phyloP scores from a whole-genome alignment of 2,113 vertebrate species.

The Gallinago media region DNA sequence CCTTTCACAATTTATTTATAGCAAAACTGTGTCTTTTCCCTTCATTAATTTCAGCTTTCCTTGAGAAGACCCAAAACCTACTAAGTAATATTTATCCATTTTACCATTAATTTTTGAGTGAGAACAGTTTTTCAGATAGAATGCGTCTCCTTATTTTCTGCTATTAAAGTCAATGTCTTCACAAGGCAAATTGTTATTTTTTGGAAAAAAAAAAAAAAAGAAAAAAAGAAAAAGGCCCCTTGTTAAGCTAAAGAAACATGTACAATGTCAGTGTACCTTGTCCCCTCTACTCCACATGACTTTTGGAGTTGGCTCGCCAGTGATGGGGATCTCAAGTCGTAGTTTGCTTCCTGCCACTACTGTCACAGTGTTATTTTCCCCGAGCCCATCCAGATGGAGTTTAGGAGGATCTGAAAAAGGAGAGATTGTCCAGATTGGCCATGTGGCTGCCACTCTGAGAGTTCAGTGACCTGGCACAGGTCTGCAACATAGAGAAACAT shows the following conservation, averaged over 20 bases:
- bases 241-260: not conserved
- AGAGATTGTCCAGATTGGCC: not conserved
- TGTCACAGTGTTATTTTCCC: constrained; percentile 89
- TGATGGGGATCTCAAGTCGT: constrained; percentile 93
- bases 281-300: constrained; percentile 95
- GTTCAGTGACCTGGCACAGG: not conserved
- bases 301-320: constrained; percentile 92
- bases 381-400: constrained; percentile 90
- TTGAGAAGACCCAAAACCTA: not conserved
- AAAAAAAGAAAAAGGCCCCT: not conserved
- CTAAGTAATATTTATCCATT: not conserved
- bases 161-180: not conserved
- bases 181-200: not conserved
- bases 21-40: not conserved
- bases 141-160: not conserved
- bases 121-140: not conserved
- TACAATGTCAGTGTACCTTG: constrained; percentile 78
- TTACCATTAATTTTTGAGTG: not conserved
- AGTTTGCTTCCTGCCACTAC: constrained; percentile 95
- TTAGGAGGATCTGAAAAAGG: constrained; percentile 89
- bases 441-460: not conserved
- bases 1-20: not conserved
- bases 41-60: not conserved
- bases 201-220: not conserved
- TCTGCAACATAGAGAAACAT: not conserved